These are phyloP conservation scores for Craniophora ligustri DNA, from an alignment of 2,888 invertebrate species.

Conservation along the genomic window DNA sequence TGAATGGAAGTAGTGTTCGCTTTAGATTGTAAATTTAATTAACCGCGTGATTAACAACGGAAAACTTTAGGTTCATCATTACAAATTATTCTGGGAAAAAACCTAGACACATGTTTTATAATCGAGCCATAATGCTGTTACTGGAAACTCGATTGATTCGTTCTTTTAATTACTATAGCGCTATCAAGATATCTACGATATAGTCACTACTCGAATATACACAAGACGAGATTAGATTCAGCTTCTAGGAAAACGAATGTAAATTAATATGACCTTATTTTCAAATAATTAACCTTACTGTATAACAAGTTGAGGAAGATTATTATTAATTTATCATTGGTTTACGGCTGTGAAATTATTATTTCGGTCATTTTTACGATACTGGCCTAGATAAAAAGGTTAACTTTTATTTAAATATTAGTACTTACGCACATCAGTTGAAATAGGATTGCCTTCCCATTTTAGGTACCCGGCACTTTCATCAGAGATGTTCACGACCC, in stretches of 20 bases:
- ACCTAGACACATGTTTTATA: constrained; percentile 52
- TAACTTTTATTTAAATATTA: not conserved
- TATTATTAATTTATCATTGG: constrained; percentile 12
- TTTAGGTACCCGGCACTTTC: constrained; percentile 91
- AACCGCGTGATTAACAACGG: constrained; percentile 80
- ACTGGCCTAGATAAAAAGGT: not conserved
- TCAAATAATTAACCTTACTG: constrained; percentile 25
- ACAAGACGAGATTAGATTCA: constrained; percentile 26
- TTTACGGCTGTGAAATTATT: not conserved
- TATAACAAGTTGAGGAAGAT: constrained; percentile 36
- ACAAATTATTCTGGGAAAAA: constrained; percentile 68
- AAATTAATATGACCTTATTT: constrained; percentile 44
- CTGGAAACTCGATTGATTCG: constrained; percentile 59
- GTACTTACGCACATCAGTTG: not conserved
- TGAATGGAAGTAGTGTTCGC: constrained; percentile 65
- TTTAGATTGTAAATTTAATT: constrained; percentile 76
- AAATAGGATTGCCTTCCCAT: constrained; percentile 1
- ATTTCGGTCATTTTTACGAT: constrained; percentile 5
- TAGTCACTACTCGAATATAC: constrained; percentile 9
- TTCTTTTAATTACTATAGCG: constrained; percentile 54
- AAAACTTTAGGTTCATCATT: constrained; percentile 69
- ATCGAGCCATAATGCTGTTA: constrained; percentile 49
- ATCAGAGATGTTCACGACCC: constrained; percentile 94
- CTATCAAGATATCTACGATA: constrained; percentile 43
- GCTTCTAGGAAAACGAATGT: constrained; percentile 36